Base-by-base conservation (phyloP, 2,797 vertebrate species). In the Artibeus lituratus region DNA sequence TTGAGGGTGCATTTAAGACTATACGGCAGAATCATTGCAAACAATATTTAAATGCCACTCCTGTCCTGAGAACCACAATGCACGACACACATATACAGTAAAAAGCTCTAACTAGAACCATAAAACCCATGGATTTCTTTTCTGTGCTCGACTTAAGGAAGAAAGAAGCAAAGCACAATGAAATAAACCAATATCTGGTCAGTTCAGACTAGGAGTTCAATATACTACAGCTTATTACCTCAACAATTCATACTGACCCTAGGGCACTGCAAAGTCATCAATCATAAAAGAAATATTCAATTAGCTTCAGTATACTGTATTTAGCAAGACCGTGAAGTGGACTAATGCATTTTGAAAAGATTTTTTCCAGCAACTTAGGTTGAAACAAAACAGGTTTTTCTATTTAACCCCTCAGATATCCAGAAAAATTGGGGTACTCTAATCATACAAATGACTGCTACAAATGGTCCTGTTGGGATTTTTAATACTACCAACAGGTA, bases 221-320 rank as follows among this genome's bases (percentile, higher is more conserved):
- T 96, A 92, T 22, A 92, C 82, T 73, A 78, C 57, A 62, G 73
- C 90, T 94, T 96, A 86, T 94, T 96, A 91, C 82, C 92, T 92
- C 83, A 86, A n/a, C 94, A 95, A 92, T 96, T 93, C 69, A 73
- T 73, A 76, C 47, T 32, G 49, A 94, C 87, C 70, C 65, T 72
- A 76, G 70, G 35, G 39, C 70, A 92, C 55, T 87, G 62, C 51
- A 87, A 35, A 92, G 59, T 70, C 91, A 96, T 94, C 82, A 84
- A 93, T 97, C 95, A 95, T 81, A 92, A 83, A 85, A 92, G 53
- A 97, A 94, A 92, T 96, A 96, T 96, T 91, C 89, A 94, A 94
- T 96, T 94, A 94, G 37, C 49, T 86, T 67, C 42, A 62, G 47
- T 21, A 83, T 65, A 59, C 88, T 73, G 14, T 94, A 87, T 80